These are phyloP conservation scores for Tetramorium parvispinum DNA, from an alignment of 1,140 invertebrate species.

Conservation along the genomic window DNA sequence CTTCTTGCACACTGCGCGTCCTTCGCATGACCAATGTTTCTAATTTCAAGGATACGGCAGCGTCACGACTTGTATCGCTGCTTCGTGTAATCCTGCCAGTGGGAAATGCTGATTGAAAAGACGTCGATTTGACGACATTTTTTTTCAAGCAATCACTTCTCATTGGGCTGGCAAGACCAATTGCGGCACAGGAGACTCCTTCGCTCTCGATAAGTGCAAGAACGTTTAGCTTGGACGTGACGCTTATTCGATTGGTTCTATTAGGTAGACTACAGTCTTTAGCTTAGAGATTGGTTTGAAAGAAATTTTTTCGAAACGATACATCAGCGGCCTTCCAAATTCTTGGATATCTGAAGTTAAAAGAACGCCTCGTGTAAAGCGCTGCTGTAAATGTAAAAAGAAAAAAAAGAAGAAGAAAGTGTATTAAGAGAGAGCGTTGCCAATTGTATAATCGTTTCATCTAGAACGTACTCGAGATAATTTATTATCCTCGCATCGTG, in stretches of 20 bases:
- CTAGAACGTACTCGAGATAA: not conserved
- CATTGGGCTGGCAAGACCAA: not conserved
- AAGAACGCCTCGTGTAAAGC: conserved; percentile 42
- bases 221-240: conserved; percentile 42
- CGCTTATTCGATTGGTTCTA: conserved; percentile 30
- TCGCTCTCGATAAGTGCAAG: conserved; percentile 30
- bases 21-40: conserved; percentile 5
- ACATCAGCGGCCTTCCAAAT: conserved; percentile 67
- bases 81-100: not conserved
- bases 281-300: conserved; percentile 51
- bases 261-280: conserved; percentile 32
- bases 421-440: conserved; percentile 12
- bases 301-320: conserved; percentile 50
- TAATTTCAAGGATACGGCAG: not conserved
- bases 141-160: too few species aligned
- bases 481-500: not conserved
- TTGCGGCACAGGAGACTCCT: not conserved
- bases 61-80: not conserved
- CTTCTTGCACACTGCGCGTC: conserved; percentile 44
- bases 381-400: not conserved
- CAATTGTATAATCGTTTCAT: conserved; percentile 6
- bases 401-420: conserved; percentile 19
- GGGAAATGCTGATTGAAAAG: too few species aligned
- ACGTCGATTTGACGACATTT: too few species aligned
- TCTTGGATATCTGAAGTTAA: conserved; percentile 59